phyloP scores from a whole-genome alignment of 2,113 vertebrate species.

The Phalacrocorax carbo region DNA sequence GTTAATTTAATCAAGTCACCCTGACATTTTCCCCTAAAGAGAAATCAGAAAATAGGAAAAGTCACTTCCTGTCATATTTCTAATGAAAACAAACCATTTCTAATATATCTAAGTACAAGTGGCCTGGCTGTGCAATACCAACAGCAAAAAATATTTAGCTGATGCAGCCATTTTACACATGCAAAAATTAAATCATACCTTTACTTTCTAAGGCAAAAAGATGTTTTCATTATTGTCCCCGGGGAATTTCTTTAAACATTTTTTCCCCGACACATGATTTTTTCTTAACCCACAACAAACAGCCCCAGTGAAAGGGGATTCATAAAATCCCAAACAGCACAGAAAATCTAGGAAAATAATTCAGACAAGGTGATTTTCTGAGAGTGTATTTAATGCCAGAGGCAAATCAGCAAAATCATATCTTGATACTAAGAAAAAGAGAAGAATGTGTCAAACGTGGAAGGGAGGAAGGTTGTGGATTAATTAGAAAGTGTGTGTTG shows the following conservation, averaged over 20 bases:
- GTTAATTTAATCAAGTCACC: constrained; percentile 55
- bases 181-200: not conserved
- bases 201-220: not conserved
- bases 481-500: not conserved
- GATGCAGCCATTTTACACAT: not conserved
- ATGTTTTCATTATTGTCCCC: not conserved
- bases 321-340: not conserved
- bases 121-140: not conserved
- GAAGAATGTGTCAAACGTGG: not conserved
- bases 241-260: not conserved
- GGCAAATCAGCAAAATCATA: not conserved
- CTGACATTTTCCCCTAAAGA: constrained; percentile 22
- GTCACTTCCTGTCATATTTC: not conserved
- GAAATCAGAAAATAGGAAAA: not conserved
- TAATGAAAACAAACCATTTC: not conserved
- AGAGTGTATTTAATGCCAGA: not conserved
- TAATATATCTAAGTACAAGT: not conserved
- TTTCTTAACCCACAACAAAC: not conserved
- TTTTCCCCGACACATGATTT: not conserved
- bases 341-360: not conserved
- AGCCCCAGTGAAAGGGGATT: not conserved
- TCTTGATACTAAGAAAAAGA: not conserved
- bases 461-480: not conserved
- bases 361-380: not conserved
- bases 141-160: not conserved